Percentiles rank a stretch among this genome's conserved stretches.
These are phyloP conservation scores for Pristionchus pacificus DNA, from an alignment of 1,140 invertebrate species.

Conservation along the genomic window DNA sequence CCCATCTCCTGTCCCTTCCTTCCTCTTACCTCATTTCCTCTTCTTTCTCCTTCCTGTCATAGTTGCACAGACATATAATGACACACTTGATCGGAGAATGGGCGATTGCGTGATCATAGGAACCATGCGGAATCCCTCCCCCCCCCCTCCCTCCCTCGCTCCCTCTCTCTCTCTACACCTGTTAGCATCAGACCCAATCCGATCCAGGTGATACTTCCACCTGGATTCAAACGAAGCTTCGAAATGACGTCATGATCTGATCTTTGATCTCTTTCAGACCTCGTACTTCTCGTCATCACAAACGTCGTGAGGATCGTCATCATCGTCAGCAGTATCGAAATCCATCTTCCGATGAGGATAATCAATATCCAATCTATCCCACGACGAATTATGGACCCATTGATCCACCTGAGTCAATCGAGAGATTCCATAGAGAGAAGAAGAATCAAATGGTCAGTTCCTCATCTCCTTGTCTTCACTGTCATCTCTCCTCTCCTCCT, in stretches of 20 bases:
- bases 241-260: too few species aligned
- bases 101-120: background rate
- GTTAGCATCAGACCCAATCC: slow-evolving; percentile 10
- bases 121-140: slow-evolving; percentile 2
- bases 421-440: background rate
- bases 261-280: too few species aligned
- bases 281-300: too few species aligned
- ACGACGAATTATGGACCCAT: background rate
- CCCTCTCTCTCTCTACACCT: slow-evolving; percentile 1
- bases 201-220: too few species aligned
- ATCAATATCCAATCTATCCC: background rate
- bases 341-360: background rate
- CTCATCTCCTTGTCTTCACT: too few species aligned
- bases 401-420: background rate
- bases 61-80: background rate
- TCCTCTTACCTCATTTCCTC: background rate
- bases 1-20: slow-evolving; percentile 13
- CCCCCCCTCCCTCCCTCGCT: background rate
- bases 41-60: background rate
- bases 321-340: too few species aligned
- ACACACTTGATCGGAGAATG: slow-evolving; percentile 7
- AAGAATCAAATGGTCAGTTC: too few species aligned
- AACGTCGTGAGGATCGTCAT: too few species aligned
- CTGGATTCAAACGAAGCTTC: too few species aligned
- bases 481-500: too few species aligned